Conservation (phyloP, 2,113 vertebrate genomes). For the Centropristis striata region DNA sequence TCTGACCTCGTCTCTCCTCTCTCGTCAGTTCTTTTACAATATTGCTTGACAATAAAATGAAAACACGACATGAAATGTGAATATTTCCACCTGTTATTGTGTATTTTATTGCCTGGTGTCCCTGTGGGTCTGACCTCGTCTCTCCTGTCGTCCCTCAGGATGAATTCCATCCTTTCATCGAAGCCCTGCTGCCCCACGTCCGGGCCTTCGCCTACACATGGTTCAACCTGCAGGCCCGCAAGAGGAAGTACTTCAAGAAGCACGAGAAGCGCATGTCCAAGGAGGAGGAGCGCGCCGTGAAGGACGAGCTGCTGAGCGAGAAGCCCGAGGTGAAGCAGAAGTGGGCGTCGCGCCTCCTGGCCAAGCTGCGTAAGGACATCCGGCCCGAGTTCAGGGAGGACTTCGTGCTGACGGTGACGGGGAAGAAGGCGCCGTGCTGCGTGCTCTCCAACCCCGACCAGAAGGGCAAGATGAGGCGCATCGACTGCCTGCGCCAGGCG, state of each 20-base stretch:
- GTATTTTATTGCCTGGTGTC: too few relatives aligned
- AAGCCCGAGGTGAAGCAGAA: constrained; percentile 99
- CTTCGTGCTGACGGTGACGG: constrained; percentile 98
- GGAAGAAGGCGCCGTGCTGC: constrained; percentile 97
- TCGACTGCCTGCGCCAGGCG: constrained; percentile 99
- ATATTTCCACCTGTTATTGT: too few relatives aligned
- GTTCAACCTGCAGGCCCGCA: constrained; percentile 99
- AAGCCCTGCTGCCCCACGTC: constrained; percentile 98
- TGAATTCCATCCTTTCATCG: constrained; percentile 99
- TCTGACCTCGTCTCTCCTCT: background rate
- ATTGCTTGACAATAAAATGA: too few relatives aligned
- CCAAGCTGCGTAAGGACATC: constrained; percentile 99
- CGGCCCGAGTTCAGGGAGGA: constrained; percentile 99
- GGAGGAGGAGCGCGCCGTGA: constrained; percentile 98
- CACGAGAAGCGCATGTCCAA: constrained; percentile 99
- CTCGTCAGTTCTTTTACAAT: too few relatives aligned
- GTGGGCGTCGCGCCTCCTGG: constrained; percentile 98
- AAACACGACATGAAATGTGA: too few relatives aligned
- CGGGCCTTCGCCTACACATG: constrained; percentile 98
- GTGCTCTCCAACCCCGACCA: constrained; percentile 99
- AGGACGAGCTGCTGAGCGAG: constrained; percentile 98
- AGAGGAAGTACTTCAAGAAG: constrained; percentile 99
- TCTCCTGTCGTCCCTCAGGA: constrained; percentile 84
- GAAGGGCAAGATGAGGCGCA: constrained; percentile 99
- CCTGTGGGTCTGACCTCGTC: background rate